Evolutionary conservation across 1,140 invertebrate genomes (phyloP).

Genomic region (Euwallacea fornicatus): DNA sequence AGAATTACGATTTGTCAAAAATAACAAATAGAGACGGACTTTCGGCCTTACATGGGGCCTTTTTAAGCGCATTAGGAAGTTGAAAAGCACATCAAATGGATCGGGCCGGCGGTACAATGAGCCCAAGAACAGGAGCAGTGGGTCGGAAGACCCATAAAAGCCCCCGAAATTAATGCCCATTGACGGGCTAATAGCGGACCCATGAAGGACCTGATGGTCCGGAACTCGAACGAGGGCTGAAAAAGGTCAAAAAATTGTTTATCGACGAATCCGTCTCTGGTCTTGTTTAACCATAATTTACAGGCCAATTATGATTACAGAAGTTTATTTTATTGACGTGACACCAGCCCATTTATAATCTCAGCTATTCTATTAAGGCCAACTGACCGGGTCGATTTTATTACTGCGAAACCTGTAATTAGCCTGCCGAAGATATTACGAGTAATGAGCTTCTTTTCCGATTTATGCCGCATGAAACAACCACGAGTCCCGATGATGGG

Average conservation of each 20-base stretch:
- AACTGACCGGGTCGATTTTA: slow-evolving; percentile 26
- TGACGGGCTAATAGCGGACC: slow-evolving; percentile 38
- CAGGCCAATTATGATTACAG: not conserved
- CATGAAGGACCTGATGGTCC: slow-evolving; percentile 16
- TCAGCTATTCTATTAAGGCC: slow-evolving; percentile 25
- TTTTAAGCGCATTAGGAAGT: slow-evolving; percentile 32
- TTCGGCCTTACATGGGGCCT: slow-evolving; percentile 11
- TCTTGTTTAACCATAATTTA: too few relatives aligned
- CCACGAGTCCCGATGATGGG: too few relatives aligned
- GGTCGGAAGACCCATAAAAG: slow-evolving; percentile 27
- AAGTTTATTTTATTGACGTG: slow-evolving; percentile 25
- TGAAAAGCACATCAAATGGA: slow-evolving; percentile 38
- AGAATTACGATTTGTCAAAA: slow-evolving; percentile 32
- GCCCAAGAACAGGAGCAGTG: slow-evolving; percentile 29
- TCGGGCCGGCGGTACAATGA: slow-evolving; percentile 21
- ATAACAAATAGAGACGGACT: slow-evolving; percentile 23
- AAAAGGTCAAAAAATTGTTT: not conserved
- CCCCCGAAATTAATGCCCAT: slow-evolving; percentile 33
- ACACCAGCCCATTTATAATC: slow-evolving; percentile 25
- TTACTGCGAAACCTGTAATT: slow-evolving; percentile 31
- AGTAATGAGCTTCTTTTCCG: slow-evolving; percentile 21
- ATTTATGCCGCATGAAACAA: slow-evolving; percentile 28
- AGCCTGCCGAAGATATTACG: slow-evolving; percentile 28
- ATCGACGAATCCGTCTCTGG: too few relatives aligned
- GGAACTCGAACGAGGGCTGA: not conserved